phyloP scores from a whole-genome alignment of 2,888 invertebrate genomes.

The Agrilus biguttatus region DNA sequence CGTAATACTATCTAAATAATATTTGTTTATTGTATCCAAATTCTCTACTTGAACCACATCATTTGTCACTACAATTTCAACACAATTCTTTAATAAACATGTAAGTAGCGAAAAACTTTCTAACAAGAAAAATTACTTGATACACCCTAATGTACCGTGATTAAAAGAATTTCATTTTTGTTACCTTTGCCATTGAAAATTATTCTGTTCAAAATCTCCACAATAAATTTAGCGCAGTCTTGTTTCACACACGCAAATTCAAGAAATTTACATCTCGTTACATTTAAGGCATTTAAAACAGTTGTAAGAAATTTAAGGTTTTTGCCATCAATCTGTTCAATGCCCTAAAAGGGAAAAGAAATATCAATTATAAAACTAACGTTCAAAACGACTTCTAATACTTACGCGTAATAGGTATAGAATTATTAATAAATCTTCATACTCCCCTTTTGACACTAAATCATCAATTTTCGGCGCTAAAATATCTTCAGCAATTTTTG shows the following conservation, averaged over 20 bases:
- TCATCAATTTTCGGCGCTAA: conserved; percentile 1
- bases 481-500: conserved; percentile 8
- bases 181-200: not conserved
- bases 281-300: conserved; percentile 13
- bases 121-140: no score
- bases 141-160: no score
- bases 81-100: no score
- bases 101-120: no score
- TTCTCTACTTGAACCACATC: no score
- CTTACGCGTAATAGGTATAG: conserved; percentile 5
- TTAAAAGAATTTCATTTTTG: no score
- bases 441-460: not conserved
- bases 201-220: conserved; percentile 11
- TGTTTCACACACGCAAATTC: conserved; percentile 17
- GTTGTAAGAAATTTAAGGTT: not conserved
- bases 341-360: conserved; percentile 9
- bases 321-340: conserved; percentile 1
- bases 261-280: conserved; percentile 18
- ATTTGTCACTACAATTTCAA: no score
- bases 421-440: conserved; percentile 1
- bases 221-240: conserved; percentile 13
- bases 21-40: not conserved
- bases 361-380: not conserved
- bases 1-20: conserved; percentile 1
- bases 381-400: not conserved